Base-by-base conservation (phyloP, 2,888 invertebrate genomes). In the Diaperis boleti region DNA sequence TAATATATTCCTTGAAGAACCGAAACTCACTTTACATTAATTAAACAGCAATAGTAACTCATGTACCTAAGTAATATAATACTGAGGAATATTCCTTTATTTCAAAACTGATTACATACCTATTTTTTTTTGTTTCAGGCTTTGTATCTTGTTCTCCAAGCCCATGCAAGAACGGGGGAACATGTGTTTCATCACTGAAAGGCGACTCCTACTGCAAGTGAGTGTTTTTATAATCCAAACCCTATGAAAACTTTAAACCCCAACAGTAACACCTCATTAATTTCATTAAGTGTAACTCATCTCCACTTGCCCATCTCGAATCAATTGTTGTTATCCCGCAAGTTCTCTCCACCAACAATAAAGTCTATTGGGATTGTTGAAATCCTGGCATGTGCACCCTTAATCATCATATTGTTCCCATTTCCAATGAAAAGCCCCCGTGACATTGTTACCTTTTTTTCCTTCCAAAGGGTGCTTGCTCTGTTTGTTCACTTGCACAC, bases 141-240 rank as follows among this genome's bases (percentile, higher is more conserved):
- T 90, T 93, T 78, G 86, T 91, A 72, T 94, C 95, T 74, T 95
- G 95, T 82, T 91, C 92, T 69, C 94, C 94, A 70, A 94, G 89
- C 81, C 95, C 93, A 14, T 96, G 96, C 84, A 92, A 93, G 82
- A 94, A 96, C 84, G 89, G 91, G 72, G 96, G 95, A 73, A 87
- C 88, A 65, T 96, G 96, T 82, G 84, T 92, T 59, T 88, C 92
- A 66, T 85, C 87, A 70, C 85, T 87, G 68, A 87, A 91, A 75
- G 91, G 90, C 75, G 90, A 92, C 81, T 91, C 89, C 68, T 89
- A 88, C 82, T 95, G 95, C 95, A 93, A 94, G 95, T 95, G 88
- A 94, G 95, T 94, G 72, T 33, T 0, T 31, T 52, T 52, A 20
- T 33, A 29, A 13, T 14, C 33, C 4, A 49, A 42, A 42, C 42